Conservation (phyloP, 1,140 invertebrate genomes). For the Drosophila ambigua region DNA sequence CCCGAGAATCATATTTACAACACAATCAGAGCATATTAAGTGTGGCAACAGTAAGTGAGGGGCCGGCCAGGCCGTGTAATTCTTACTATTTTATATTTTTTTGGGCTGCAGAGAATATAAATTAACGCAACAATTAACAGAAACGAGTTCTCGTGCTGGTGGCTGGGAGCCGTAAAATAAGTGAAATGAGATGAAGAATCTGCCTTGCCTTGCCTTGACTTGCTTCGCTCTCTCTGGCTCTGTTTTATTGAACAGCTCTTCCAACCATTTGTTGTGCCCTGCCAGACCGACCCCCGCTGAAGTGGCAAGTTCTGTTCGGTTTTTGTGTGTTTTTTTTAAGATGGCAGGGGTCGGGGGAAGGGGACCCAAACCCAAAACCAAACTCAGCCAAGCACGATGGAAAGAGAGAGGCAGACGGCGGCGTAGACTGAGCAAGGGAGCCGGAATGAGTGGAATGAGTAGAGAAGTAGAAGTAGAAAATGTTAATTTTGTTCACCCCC, state of each 20-base stretch:
- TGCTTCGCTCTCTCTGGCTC: neutral
- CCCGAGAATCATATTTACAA: conserved; percentile 30
- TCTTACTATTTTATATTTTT: conserved; percentile 24
- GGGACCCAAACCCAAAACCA: conserved; percentile 7
- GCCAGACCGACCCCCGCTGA: conserved; percentile 43
- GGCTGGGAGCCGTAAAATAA: conserved; percentile 12
- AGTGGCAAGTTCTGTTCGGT: conserved; percentile 39
- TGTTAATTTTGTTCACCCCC: conserved; percentile 36
- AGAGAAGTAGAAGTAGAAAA: conserved; percentile 19
- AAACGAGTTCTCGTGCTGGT: conserved; percentile 37
- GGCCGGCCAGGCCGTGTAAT: conserved; percentile 6
- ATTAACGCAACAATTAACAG: conserved; percentile 63
- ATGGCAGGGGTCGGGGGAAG: conserved; percentile 9
- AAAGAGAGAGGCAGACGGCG: conserved; percentile 9
- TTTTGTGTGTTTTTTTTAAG: conserved; percentile 21
- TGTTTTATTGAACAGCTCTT: conserved; percentile 34
- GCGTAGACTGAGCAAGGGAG: conserved; percentile 10
- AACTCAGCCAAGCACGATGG: conserved; percentile 29
- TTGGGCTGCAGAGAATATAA: conserved; percentile 47
- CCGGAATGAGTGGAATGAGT: conserved; percentile 1
- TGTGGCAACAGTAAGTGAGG: conserved; percentile 36
- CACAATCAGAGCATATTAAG: conserved; percentile 53
- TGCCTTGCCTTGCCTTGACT: conserved; percentile 20
- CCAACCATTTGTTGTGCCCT: conserved; percentile 16
- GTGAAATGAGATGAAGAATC: conserved; percentile 38